Conservation (phyloP, 2,113 vertebrate species). For the Heptranchias perlo region DNA sequence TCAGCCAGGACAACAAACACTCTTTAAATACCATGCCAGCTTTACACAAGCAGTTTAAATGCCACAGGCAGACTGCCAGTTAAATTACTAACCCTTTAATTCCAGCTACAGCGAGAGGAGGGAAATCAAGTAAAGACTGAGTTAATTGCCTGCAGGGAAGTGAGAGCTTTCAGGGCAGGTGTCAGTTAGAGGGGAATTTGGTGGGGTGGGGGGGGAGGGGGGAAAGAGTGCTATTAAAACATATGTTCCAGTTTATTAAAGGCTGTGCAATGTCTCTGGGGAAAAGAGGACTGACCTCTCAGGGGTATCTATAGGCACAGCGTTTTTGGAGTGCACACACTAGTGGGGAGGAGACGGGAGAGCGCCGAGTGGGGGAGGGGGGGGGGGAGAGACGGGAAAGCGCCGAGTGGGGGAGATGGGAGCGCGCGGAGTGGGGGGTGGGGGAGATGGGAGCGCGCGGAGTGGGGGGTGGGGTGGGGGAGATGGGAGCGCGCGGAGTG, state of each 20-base stretch:
- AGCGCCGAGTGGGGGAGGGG: too few relatives aligned
- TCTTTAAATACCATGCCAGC: slow-evolving; percentile 14
- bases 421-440: too few relatives aligned
- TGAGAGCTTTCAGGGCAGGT: not conserved
- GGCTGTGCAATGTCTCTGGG: not conserved
- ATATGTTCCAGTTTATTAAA: not conserved
- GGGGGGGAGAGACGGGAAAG: too few relatives aligned
- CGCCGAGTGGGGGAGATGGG: too few relatives aligned
- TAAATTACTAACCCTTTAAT: not conserved
- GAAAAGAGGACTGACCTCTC: not conserved
- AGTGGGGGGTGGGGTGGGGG: too few relatives aligned
- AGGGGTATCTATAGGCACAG: not conserved
- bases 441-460: too few relatives aligned
- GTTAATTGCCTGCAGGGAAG: not conserved
- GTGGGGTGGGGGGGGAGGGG: not conserved
- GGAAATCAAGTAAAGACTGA: not conserved
- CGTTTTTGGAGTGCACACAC: not conserved
- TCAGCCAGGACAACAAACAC: not conserved
- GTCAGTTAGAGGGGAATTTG: too few relatives aligned
- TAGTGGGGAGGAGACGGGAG: too few relatives aligned
- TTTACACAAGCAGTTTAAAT: not conserved
- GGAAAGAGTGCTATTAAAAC: not conserved
- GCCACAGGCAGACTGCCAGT: not conserved
- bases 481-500: not conserved
- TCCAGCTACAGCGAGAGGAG: not conserved